phyloP scores from a whole-genome alignment of 2,797 vertebrate species.

The Urosaurus nigricauda region DNA sequence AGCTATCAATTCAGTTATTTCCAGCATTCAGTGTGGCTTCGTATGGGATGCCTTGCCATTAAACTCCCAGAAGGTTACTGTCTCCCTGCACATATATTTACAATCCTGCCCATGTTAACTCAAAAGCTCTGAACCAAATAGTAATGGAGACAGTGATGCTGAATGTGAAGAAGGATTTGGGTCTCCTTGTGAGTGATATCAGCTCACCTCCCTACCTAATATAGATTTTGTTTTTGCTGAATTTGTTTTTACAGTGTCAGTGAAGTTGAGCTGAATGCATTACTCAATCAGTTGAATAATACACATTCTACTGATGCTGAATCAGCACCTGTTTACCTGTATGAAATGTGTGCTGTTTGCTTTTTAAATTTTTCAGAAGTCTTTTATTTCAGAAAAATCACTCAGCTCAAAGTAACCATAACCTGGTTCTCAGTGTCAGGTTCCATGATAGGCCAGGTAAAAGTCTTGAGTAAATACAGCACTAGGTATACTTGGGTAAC shows the following conservation, averaged over 20 bases:
- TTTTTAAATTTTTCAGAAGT: neutral
- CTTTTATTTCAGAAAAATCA: neutral
- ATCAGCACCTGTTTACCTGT: slow-evolving; percentile 21
- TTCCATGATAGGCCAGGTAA: neutral
- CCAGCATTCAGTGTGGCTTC: neutral
- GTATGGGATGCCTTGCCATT: neutral
- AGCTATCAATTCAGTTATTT: slow-evolving; percentile 1
- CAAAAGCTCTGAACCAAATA: neutral
- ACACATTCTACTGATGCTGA: too few relatives aligned
- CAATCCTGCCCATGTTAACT: neutral
- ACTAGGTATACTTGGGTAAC: neutral
- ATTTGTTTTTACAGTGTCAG: slow-evolving; percentile 15
- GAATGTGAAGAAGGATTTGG: neutral
- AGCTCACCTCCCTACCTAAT: neutral
- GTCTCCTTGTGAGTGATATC: neutral
- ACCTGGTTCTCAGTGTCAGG: neutral
- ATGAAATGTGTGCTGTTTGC: neutral
- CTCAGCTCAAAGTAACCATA: neutral
- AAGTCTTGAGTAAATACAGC: neutral
- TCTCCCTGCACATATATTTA: neutral
- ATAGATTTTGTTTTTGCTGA: neutral
- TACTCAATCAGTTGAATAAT: slow-evolving; percentile 65
- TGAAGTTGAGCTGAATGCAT: slow-evolving; percentile 50
- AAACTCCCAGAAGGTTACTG: too few relatives aligned
- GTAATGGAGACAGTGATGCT: neutral